phyloP scores from a whole-genome alignment of 2,113 vertebrate genomes.

The Campylorhamphus procurvoides region DNA sequence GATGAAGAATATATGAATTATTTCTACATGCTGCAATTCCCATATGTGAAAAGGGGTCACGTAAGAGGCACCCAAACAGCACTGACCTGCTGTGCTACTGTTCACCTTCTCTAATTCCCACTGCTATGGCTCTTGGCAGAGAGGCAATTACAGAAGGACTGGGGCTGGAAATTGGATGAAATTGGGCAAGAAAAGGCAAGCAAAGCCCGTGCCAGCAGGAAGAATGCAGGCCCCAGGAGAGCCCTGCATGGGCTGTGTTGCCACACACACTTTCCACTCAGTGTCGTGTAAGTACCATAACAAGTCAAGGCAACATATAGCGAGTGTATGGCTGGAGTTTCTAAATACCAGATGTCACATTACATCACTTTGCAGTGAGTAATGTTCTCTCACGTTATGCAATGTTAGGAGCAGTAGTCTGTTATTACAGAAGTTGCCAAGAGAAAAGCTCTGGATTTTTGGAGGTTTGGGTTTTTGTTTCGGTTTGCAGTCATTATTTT shows the following conservation, averaged over 20 bases:
- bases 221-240: neutral
- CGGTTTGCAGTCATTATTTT: neutral
- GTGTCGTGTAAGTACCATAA: neutral
- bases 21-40: neutral
- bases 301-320: constrained; percentile 10
- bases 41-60: neutral
- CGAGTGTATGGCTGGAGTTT: neutral
- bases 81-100: fast-evolving
- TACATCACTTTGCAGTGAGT: neutral
- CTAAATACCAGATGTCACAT: constrained; percentile 19
- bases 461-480: neutral
- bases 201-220: neutral
- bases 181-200: neutral
- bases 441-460: neutral
- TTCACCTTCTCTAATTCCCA: neutral
- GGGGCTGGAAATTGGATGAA: neutral
- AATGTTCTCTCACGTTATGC: neutral
- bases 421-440: neutral
- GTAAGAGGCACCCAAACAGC: neutral
- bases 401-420: neutral
- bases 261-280: neutral
- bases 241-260: neutral
- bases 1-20: neutral
- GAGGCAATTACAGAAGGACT: neutral
- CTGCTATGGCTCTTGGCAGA: neutral